Percentiles rank a stretch among this genome's conserved stretches.
These are phyloP conservation scores for Apostichopus parvimensis DNA, from an alignment of 35 echinoderm and acorn worm genomes.

Conservation along the genomic window DNA sequence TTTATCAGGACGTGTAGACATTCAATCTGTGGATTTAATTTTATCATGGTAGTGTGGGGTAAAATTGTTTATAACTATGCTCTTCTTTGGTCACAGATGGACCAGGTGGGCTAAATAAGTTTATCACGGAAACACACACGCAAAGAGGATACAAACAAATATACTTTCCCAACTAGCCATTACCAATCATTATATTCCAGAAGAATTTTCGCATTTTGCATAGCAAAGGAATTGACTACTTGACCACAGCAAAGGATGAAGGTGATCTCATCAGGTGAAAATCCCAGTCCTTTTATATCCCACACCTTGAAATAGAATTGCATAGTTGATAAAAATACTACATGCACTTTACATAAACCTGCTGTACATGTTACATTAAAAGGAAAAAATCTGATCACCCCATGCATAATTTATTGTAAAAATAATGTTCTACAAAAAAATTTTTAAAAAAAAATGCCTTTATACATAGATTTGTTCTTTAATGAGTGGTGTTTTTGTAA, in stretches of 20 bases:
- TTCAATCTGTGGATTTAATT: not conserved
- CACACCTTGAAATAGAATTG: conserved; percentile 34
- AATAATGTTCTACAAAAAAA: not conserved
- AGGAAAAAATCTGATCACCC: not conserved
- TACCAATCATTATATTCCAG: conserved; percentile 42
- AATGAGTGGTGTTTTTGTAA: not conserved
- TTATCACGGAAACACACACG: no score
- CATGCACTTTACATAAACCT: not conserved
- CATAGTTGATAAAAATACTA: conserved; percentile 31
- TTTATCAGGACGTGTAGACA: no score
- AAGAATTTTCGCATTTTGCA: conserved; percentile 17
- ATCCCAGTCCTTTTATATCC: not conserved
- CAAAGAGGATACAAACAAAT: not conserved
- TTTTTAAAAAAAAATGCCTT: conserved; percentile 2
- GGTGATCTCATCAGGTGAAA: not conserved
- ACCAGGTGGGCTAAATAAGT: no score
- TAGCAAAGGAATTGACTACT: conserved; percentile 18
- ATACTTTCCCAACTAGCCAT: conserved; percentile 50
- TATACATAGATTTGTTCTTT: conserved; percentile 6
- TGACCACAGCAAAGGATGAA: not conserved
- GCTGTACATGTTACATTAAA: not conserved
- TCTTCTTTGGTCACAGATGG: no score
- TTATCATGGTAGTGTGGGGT: not conserved
- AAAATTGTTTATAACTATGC: no score
- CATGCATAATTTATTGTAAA: not conserved